Percentiles rank a stretch among this genome's conserved stretches.
Evolutionary conservation across 2,888 invertebrate species (phyloP).

Genomic region (Eristalinus sepulchralis): DNA sequence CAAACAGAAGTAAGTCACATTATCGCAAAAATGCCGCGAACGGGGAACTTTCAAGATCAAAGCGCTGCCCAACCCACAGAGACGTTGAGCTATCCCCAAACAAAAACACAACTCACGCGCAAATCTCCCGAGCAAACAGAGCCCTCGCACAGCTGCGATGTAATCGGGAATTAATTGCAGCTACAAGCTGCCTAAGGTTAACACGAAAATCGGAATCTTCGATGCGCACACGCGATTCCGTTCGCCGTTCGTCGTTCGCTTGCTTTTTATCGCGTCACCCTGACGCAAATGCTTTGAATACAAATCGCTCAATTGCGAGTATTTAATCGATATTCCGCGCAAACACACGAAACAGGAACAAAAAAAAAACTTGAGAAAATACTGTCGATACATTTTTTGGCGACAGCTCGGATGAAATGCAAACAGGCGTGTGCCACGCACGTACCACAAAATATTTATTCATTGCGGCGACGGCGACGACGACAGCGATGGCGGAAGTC

Average conservation of each 20-base stretch:
- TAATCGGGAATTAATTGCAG: neutral
- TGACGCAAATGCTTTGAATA: neutral
- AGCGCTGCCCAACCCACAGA: neutral
- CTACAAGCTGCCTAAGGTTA: neutral
- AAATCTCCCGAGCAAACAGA: neutral
- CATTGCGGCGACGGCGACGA: neutral
- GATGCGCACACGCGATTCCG: neutral
- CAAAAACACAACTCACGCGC: neutral
- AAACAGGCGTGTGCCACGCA: neutral
- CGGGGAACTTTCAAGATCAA: neutral
- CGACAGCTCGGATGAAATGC: neutral
- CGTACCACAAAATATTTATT: neutral
- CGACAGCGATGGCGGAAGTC: neutral
- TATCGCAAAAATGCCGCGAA: neutral
- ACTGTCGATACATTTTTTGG: conserved; percentile 1
- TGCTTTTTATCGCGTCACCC: neutral
- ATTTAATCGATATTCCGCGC: neutral
- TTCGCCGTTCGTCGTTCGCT: neutral
- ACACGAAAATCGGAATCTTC: neutral
- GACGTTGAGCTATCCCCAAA: neutral
- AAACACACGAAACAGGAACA: neutral
- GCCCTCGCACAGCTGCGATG: neutral
- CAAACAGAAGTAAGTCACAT: neutral
- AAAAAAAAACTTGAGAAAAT: neutral
- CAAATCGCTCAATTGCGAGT: conserved; percentile 5